These are phyloP conservation scores for Chlorodrepanis virens DNA, from an alignment of 2,113 vertebrate species.

Conservation along the genomic window DNA sequence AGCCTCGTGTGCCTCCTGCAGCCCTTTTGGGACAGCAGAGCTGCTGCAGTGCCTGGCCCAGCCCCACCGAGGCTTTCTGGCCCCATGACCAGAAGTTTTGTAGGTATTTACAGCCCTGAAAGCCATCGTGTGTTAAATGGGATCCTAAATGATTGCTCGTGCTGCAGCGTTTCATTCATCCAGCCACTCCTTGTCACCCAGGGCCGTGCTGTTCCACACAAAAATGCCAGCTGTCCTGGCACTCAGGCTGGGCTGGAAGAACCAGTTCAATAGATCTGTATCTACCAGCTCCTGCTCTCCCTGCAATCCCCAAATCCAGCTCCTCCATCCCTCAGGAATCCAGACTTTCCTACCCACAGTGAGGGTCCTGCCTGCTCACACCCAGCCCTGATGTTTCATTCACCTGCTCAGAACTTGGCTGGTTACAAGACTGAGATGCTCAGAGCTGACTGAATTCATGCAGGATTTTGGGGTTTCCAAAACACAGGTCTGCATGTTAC, in stretches of 20 bases:
- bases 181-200: slow-evolving; percentile 7
- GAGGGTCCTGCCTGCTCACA: not conserved
- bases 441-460: not conserved
- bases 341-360: not conserved
- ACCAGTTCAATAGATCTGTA: slow-evolving; percentile 40
- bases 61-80: not conserved
- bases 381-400: not conserved
- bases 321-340: not conserved
- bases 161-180: not conserved
- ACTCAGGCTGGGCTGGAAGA: slow-evolving; percentile 49
- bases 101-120: slow-evolving; percentile 17
- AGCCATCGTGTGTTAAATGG: not conserved
- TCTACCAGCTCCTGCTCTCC: not conserved
- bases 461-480: not conserved
- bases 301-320: not conserved
- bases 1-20: rapidly evolving
- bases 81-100: not conserved
- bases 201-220: not conserved
- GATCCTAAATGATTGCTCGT: not conserved
- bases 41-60: not conserved
- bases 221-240: slow-evolving; percentile 1
- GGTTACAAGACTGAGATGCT: not conserved
- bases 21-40: not conserved
- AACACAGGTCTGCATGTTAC: not conserved
- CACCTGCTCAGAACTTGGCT: not conserved